These are phyloP conservation scores for Pholis gunnellus DNA, from an alignment of 2,113 vertebrate genomes.

Conservation along the genomic window DNA sequence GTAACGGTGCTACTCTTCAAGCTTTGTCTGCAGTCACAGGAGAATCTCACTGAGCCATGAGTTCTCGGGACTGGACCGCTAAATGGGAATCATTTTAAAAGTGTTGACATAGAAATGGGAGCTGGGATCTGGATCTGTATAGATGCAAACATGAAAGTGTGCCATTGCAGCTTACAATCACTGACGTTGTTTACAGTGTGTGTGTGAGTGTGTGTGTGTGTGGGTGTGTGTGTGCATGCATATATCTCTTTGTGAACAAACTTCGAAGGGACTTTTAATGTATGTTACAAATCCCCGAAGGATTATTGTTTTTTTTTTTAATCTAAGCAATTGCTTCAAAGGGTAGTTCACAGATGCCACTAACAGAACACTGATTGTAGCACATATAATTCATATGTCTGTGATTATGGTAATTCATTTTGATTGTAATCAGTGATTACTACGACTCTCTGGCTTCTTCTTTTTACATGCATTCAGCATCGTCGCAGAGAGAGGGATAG, in stretches of 20 bases:
- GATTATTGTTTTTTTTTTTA: neutral
- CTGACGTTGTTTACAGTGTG: neutral
- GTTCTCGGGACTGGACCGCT: neutral
- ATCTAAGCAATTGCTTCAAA: conserved; percentile 1
- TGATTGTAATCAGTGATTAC: conserved; percentile 14
- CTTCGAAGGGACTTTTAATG: conserved; percentile 12
- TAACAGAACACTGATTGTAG: neutral
- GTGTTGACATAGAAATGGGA: neutral
- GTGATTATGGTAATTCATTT: conserved; percentile 13
- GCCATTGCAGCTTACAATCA: neutral
- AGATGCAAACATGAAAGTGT: neutral
- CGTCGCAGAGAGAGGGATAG: conserved; percentile 5
- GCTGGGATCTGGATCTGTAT: neutral
- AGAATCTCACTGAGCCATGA: conserved; percentile 22
- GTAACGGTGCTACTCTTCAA: conserved; percentile 41
- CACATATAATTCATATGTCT: conserved; percentile 6
- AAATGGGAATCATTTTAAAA: conserved; percentile 11
- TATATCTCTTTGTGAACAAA: conserved; percentile 17
- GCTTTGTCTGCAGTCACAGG: conserved; percentile 23
- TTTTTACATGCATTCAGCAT: conserved; percentile 13
- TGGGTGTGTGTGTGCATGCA: neutral
- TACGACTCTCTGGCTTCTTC: neutral
- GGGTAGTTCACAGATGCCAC: neutral
- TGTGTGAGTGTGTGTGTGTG: neutral
- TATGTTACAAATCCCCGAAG: conserved; percentile 1